Base-by-base conservation (phyloP, 1,140 invertebrate genomes). In the Zaprionus ghesquierei region DNA sequence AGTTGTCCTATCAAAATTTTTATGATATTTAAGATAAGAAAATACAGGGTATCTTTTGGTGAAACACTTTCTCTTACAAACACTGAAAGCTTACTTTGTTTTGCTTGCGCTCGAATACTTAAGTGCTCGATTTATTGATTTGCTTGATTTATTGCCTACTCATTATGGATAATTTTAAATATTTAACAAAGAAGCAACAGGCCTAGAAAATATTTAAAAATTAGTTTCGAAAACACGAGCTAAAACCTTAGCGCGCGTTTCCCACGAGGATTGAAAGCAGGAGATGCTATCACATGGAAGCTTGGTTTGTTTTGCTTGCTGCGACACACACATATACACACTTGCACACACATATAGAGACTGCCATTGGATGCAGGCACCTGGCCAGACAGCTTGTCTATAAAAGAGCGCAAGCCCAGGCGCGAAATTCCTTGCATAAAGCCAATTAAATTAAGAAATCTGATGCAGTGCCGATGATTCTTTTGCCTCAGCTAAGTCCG, bases 361-460 rank as follows among this genome's bases (percentile, higher is more conserved):
- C 8, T 18, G 41, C 15, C 9, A 35, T 35, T 59, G 58, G 53
- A 60, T 59, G 18, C 69, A 46, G 63, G 58, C 73, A 75, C 44
- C 68, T 68, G 68, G 68, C 69, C 84, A 87, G 84, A 87, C 84
- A 89, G 84, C 72, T 89, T 87, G 84, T 87, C 84, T 87, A 87
- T 87, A 89, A 84, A n/a, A 72, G 55, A 27, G 35, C 58, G 54
- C 46, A 69, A 41, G 50, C 15, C 46, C 35, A 63, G 50, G 65
- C 66, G 59, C 50, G 84, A 87, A 41, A 84, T 79, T 79, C 55
- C 84, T 89, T 89, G 84, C 84, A 89, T 89, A 89, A 80, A 89
- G 84, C 84, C 84, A 89, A 89, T 89, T 89, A 89, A 89, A 89
- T 89, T 89, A 89, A 89, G 84, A 89, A 89, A 89, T 89, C 84